Base-by-base conservation (phyloP, 2,888 invertebrate species). In the Drosophila fungiperda region DNA sequence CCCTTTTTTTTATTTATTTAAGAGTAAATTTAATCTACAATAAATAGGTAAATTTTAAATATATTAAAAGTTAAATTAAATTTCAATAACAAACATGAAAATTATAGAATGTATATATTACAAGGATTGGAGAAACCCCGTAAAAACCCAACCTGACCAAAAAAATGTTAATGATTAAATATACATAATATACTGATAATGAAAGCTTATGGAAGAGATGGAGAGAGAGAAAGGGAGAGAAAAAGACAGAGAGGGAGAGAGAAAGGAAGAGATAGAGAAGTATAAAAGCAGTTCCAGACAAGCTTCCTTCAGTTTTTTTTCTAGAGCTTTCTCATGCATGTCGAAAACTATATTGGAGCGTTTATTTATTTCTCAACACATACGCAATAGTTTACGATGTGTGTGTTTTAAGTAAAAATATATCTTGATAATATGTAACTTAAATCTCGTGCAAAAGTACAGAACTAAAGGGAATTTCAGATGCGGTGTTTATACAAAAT, bases 401-500 rank as follows among this genome's bases (percentile, higher is more conserved):
- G 9, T 40, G 40, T 45, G 15, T 23, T 8, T 23, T 23, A 15
- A 23, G 15, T 45, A 45, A 1, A 15, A 45, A 15, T 45, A 23
- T 45, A 23, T 20, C 20, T 45, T 45, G 8, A 23, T 36, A 45
- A 45, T 9, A 33, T 36, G 35, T n/a, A 26, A 49, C 26, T 49
- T 17, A 17, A 17, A 5, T 33, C 8, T 8, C 7, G 4, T 1
- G 23, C 1, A 23, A 15, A 15, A 49, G 32, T 29, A n/a, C 3
- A 29, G 17, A 26, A 12, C 4, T 26, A 11, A 26, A 76, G 82
- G 9, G 48, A 42, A 57, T 77, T 45, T 38, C 0, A 1, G 11
- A 15, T 59, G 64, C 59, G 60, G 26, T 29, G 36, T 38, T 23
- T 5, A 11, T 1, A 11, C 17, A 36, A 2, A 17, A 9, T 3